Conservation (phyloP, 1,140 invertebrate genomes). For the Hermatobates lingyangjiaoensis region DNA sequence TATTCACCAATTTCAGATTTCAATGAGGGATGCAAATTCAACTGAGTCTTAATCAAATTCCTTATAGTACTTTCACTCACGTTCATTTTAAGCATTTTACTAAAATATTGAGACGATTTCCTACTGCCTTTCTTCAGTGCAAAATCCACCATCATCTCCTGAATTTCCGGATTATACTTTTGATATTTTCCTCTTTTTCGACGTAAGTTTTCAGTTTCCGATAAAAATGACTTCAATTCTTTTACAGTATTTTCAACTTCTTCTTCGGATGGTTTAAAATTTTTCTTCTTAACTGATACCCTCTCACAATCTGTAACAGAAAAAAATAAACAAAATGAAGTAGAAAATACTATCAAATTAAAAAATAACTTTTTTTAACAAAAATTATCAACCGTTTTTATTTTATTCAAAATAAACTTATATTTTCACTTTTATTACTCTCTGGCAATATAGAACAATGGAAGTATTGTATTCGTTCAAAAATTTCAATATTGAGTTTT, state of each 20-base stretch:
- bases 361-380: no score
- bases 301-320: neutral
- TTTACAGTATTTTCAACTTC: conserved; percentile 17
- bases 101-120: conserved; percentile 20
- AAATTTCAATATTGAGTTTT: no score
- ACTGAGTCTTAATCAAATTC: conserved; percentile 23
- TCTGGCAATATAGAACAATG: no score
- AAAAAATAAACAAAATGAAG: no score
- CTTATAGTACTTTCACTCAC: conserved; percentile 24
- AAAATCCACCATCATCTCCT: conserved; percentile 22
- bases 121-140: conserved; percentile 21
- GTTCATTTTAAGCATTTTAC: conserved; percentile 18
- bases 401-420: no score
- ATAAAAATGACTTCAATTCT: conserved; percentile 21
- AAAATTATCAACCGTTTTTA: no score
- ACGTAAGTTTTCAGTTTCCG: conserved; percentile 21
- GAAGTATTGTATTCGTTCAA: no score
- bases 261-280: conserved; percentile 11
- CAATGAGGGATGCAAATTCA: conserved; percentile 19
- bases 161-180: conserved; percentile 22
- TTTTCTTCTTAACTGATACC: conserved; percentile 4
- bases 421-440: no score
- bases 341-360: no score
- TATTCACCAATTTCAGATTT: conserved; percentile 23
- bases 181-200: conserved; percentile 23